These are phyloP conservation scores for Pomacea maculata DNA, from an alignment of 1,140 invertebrate species.

Conservation along the genomic window DNA sequence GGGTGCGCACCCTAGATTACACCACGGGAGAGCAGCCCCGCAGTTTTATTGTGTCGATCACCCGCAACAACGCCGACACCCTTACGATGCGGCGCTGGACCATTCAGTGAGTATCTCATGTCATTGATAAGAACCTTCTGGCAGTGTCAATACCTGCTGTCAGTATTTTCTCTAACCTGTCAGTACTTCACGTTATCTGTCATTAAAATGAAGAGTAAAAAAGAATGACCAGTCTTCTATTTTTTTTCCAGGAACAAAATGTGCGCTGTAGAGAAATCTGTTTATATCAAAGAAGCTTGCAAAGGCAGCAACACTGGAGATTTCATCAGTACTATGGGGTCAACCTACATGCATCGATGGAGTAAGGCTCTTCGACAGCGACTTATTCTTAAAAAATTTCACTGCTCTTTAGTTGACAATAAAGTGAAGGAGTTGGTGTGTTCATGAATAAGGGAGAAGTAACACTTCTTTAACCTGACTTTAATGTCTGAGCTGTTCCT, in stretches of 20 bases:
- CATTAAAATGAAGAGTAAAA: too few relatives aligned
- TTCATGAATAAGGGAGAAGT: too few relatives aligned
- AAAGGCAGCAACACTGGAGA: background rate
- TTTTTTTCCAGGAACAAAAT: constrained; percentile 2
- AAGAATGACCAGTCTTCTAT: background rate
- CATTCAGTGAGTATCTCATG: background rate
- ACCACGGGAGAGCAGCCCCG: background rate
- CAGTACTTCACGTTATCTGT: background rate
- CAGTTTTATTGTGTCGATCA: background rate
- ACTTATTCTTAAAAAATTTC: background rate
- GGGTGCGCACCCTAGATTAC: constrained; percentile 1
- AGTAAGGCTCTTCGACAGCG: constrained; percentile 4
- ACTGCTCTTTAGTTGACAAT: background rate
- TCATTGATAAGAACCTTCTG: background rate
- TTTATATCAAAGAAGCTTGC: constrained; percentile 14
- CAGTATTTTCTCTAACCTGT: background rate
- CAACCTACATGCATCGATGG: constrained; percentile 20
- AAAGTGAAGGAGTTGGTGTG: background rate
- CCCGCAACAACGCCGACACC: background rate
- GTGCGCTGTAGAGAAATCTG: constrained; percentile 12
- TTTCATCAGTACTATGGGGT: constrained; percentile 13
- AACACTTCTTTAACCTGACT: too few relatives aligned
- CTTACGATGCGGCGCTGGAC: constrained; percentile 1
- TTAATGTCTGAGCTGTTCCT: too few relatives aligned
- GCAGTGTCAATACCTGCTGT: background rate